Evolutionary conservation across 1,140 invertebrate species (phyloP), one percentile per base, ranked within the genome.

Genomic region (Microplitis demolitor): DNA sequence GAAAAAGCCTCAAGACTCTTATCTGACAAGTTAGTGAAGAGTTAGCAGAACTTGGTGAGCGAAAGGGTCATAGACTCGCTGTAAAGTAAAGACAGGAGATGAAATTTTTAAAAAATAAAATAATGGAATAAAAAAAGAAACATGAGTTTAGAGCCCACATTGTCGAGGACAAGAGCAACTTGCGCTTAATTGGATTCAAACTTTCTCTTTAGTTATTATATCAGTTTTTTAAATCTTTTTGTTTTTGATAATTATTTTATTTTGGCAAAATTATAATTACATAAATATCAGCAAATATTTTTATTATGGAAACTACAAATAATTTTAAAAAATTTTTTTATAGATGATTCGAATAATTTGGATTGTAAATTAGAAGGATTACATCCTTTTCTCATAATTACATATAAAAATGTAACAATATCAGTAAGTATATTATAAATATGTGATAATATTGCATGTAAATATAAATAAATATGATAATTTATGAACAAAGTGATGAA

Each of bases 331-430:
- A n/a, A n/a, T 39, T 45, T 80, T 74, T 78, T 82, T 84, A 14
- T 78, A 85, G 83, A 80, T 11, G 77, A 79, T 63, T 76, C 64
- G 8, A 72, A 39, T 5, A 71, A 78, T 71, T 73, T 66, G 37
- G 82, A 81, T 69, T 87, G 86, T 68, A 86, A 79, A 75, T 76
- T 87, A 45, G 85, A 84, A 68, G 84, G 84, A 54, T 78, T 87
- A 14, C 86, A 87, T 74, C 85, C 86, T 4, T 78, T 86, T 61
- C 78, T 87, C 68, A 84, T 87, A 63, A 82, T 87, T 61, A 87
- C 86, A 35, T 87, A 87, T 75, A 87, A 85, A 79, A 84, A 87
- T 73, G 82, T 87, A 69, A 85, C 85, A 45, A 83, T 87, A 83
- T 84, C 83, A 70, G 86, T 87, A 74, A 87, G 80, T 84, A 75